A percentile compares a stretch with the other conserved stretches of the same genome.
phyloP scores from a whole-genome alignment of 2,888 invertebrate genomes.

The Steinernema hermaphroditum region DNA sequence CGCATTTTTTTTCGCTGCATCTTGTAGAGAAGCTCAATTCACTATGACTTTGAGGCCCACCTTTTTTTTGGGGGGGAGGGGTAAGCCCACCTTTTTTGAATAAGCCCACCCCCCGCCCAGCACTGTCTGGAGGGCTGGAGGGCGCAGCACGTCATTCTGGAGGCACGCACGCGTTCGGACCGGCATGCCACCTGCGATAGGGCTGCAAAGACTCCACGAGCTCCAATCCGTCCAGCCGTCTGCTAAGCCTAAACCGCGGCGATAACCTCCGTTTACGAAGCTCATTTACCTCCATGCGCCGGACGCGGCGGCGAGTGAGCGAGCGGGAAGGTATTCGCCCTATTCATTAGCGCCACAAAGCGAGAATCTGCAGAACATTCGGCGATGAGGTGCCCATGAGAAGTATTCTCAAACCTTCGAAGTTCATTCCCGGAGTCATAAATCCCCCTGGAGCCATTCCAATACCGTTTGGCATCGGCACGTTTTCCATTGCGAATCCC shows the following conservation, averaged over 20 bases:
- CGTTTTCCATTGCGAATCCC: neutral
- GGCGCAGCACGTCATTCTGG: no score
- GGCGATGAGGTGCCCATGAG: neutral
- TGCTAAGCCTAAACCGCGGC: neutral
- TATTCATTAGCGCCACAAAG: neutral
- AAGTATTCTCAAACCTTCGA: neutral
- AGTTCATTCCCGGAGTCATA: neutral
- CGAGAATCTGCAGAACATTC: neutral
- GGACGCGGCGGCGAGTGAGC: neutral
- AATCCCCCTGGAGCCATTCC: neutral
- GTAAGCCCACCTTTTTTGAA: no score
- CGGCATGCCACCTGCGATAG: neutral
- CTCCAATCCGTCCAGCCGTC: constrained; percentile 5
- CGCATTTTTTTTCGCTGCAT: no score
- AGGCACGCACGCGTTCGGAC: neutral
- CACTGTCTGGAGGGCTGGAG: no score
- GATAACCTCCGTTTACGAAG: neutral
- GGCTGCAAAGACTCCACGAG: neutral
- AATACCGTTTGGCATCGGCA: neutral
- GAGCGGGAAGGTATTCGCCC: neutral
- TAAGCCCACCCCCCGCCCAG: no score
- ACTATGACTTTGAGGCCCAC: no score
- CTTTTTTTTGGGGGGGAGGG: no score
- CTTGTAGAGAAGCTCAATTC: no score
- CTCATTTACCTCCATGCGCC: neutral